Percentiles rank a stretch among this genome's conserved stretches.
phyloP scores from a whole-genome alignment of 1,140 invertebrate genomes.

The Bombus affinis region DNA sequence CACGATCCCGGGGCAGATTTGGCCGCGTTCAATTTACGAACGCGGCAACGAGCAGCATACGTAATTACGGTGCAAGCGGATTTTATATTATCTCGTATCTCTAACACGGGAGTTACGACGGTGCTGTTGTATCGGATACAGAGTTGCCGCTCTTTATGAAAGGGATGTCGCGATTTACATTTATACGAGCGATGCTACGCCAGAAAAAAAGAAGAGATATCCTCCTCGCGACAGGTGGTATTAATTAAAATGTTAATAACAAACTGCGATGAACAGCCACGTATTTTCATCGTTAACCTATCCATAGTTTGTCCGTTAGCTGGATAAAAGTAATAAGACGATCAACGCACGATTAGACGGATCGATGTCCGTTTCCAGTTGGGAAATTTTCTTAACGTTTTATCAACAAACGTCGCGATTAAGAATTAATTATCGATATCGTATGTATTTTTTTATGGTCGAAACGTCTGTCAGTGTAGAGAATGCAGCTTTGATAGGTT shows the following conservation, averaged over 20 bases:
- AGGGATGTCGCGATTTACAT: constrained; percentile 45
- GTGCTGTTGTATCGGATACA: constrained; percentile 4
- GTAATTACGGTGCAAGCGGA: constrained; percentile 38
- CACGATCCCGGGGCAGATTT: neutral
- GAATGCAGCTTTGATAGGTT: too few relatives aligned
- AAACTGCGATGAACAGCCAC: neutral
- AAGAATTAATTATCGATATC: too few relatives aligned
- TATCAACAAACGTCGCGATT: too few relatives aligned
- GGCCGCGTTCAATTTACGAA: neutral
- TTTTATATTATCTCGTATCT: constrained; percentile 42
- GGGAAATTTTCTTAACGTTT: too few relatives aligned
- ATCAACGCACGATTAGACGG: too few relatives aligned
- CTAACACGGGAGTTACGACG: neutral
- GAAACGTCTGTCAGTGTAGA: too few relatives aligned
- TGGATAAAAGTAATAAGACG: too few relatives aligned
- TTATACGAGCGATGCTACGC: constrained; percentile 22
- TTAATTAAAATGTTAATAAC: constrained; percentile 51
- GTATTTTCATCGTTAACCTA: constrained; percentile 26
- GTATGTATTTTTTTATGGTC: too few relatives aligned
- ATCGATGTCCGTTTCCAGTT: too few relatives aligned
- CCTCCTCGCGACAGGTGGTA: neutral
- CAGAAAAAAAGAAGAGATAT: neutral
- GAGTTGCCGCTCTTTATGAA: constrained; percentile 40
- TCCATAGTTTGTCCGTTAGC: too few relatives aligned
- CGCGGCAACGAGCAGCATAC: constrained; percentile 17